phyloP scores from a whole-genome alignment of 2,113 vertebrate species.

The Amblyopsis rosae region DNA sequence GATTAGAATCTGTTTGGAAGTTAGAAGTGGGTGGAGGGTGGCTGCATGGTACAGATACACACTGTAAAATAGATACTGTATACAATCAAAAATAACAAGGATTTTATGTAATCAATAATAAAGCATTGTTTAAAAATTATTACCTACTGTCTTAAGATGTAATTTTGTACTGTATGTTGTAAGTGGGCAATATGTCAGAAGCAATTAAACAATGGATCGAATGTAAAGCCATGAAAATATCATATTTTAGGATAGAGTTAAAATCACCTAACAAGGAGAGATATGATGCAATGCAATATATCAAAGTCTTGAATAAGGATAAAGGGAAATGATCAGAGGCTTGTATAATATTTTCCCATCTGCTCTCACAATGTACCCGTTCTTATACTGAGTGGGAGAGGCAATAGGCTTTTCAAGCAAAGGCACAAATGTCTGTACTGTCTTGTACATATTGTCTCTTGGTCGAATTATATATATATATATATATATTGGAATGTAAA shows the following conservation, averaged over 20 bases:
- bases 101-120: not conserved
- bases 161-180: conserved; percentile 21
- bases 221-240: conserved; percentile 30
- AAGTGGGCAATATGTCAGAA: conserved; percentile 33
- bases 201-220: conserved; percentile 44
- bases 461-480: too few relatives aligned
- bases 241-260: conserved; percentile 25
- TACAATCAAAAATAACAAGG: too few relatives aligned
- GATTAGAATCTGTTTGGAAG: too few relatives aligned
- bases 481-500: not conserved
- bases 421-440: not conserved
- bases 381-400: not conserved
- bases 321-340: conserved; percentile 38
- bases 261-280: conserved; percentile 26
- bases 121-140: conserved; percentile 17
- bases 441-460: too few relatives aligned
- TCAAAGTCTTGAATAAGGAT: conserved; percentile 42
- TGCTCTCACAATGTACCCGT: conserved; percentile 19
- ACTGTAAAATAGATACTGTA: not conserved
- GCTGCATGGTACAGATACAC: not conserved
- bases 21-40: not conserved
- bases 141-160: conserved; percentile 16
- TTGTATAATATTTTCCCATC: conserved; percentile 36
- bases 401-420: not conserved
- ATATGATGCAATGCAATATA: conserved; percentile 41